Conservation (phyloP, 2,113 vertebrate genomes). For the Aptenodytes forsteri region DNA sequence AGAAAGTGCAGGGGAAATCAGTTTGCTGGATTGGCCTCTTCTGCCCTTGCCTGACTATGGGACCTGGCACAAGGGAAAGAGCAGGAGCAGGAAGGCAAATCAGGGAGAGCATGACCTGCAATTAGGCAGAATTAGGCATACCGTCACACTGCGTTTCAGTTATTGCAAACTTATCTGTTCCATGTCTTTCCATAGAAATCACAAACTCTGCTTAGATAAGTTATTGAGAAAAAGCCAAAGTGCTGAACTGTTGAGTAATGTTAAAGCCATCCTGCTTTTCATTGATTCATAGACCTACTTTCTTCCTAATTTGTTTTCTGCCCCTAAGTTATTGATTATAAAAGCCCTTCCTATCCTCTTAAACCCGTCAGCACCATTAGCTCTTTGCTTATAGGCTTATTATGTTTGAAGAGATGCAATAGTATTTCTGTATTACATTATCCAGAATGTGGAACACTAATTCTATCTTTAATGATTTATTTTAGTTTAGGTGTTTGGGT, state of each 20-base stretch:
- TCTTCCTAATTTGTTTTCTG: constrained; percentile 2
- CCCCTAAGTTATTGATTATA: constrained; percentile 13
- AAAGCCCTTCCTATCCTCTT: constrained; percentile 1
- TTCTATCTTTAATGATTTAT: constrained; percentile 32
- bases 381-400: constrained; percentile 4
- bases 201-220: not conserved
- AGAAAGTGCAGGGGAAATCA: not conserved
- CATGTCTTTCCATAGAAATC: not conserved
- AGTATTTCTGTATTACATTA: constrained; percentile 5
- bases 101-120: not conserved
- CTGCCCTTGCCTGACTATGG: not conserved
- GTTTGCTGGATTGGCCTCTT: not conserved
- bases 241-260: not conserved
- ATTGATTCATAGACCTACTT: not conserved
- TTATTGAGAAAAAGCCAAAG: not conserved
- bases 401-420: not conserved
- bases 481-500: not conserved
- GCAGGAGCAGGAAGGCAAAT: not conserved
- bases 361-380: constrained; percentile 40
- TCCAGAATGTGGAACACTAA: not conserved
- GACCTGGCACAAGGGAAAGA: not conserved
- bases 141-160: not conserved
- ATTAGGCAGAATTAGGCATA: not conserved
- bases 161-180: not conserved
- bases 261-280: not conserved